A percentile compares a stretch with the other conserved stretches of the same genome.
Conservation (phyloP, 2,113 vertebrate genomes). For the Phodopus roborovskii region DNA sequence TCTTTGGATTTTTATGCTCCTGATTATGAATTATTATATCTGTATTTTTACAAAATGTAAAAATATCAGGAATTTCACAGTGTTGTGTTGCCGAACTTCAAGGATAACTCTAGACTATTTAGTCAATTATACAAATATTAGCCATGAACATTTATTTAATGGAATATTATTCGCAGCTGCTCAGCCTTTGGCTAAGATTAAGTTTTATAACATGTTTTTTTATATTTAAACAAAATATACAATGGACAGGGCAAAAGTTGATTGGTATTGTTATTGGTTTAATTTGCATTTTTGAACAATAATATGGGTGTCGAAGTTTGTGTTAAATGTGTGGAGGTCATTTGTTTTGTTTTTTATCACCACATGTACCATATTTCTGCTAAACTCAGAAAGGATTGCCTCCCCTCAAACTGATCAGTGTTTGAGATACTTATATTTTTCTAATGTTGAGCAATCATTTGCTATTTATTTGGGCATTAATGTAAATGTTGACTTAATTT, state of each 20-base stretch:
- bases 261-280: neutral
- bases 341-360: neutral
- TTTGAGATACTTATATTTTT: neutral
- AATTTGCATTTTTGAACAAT: neutral
- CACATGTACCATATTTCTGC: neutral
- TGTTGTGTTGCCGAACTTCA: neutral
- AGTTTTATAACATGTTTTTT: neutral
- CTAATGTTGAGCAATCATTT: neutral
- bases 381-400: neutral
- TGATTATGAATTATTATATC: neutral
- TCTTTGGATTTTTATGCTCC: neutral
- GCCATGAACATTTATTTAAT: neutral
- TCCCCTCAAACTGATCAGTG: neutral
- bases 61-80: neutral
- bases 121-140: neutral
- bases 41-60: neutral
- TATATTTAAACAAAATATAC: neutral
- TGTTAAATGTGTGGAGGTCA: neutral
- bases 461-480: neutral
- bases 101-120: neutral
- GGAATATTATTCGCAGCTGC: neutral
- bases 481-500: neutral
- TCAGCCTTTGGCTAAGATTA: neutral
- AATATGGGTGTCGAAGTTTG: neutral
- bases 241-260: accelerated